Percentiles rank a stretch among this genome's conserved stretches.
Conservation (phyloP, 2,888 invertebrate species). For the Hetaerina titia region DNA sequence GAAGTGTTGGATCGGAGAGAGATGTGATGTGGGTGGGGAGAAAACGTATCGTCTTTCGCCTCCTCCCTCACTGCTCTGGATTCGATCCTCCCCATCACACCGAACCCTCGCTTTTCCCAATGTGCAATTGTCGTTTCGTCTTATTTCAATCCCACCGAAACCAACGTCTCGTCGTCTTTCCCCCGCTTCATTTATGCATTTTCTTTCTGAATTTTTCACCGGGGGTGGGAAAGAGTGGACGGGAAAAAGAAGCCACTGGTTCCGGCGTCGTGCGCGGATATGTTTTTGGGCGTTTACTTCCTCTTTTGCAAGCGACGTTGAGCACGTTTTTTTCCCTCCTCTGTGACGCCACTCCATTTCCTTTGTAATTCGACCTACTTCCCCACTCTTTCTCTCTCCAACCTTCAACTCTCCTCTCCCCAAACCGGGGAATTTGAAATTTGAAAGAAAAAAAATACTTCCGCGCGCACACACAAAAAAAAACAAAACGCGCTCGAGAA, state of each 20-base stretch:
- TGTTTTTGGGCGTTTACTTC: neutral
- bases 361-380: slow-evolving; percentile 64
- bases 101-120: neutral
- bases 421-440: neutral
- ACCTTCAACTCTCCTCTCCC: neutral
- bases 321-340: neutral
- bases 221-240: neutral
- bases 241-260: slow-evolving; percentile 1
- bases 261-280: neutral
- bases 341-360: neutral
- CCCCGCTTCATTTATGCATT: neutral
- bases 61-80: neutral
- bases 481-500: neutral
- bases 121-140: neutral
- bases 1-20: neutral
- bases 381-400: neutral
- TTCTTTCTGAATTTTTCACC: too few relatives aligned
- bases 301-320: neutral
- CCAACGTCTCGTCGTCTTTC: neutral
- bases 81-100: neutral
- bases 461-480: neutral
- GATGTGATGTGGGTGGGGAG: neutral
- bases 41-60: neutral
- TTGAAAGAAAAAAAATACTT: neutral
- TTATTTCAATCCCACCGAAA: neutral